Conservation (phyloP, 2,888 invertebrate genomes). For the Saturnia pavonia region DNA sequence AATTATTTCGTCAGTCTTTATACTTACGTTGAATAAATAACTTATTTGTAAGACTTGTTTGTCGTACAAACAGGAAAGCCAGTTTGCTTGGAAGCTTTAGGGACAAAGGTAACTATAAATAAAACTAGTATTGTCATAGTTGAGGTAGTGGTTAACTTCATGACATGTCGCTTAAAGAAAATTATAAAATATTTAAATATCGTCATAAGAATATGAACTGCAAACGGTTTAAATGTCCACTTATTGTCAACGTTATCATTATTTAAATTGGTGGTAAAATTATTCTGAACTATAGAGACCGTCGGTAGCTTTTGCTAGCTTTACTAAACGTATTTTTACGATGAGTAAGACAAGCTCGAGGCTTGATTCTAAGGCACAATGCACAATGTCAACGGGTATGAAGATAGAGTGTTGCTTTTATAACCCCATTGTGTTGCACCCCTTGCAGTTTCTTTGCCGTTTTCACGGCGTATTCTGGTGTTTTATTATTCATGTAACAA, state of each 20-base stretch:
- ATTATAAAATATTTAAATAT: background rate
- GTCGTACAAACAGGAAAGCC: background rate
- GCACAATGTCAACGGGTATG: constrained; percentile 76
- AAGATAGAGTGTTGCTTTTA: constrained; percentile 78
- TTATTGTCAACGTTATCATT: constrained; percentile 4
- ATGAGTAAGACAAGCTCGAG: constrained; percentile 24
- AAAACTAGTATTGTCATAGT: background rate
- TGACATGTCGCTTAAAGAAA: background rate
- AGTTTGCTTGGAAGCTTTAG: background rate
- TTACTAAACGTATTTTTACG: constrained; percentile 9
- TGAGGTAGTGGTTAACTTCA: background rate
- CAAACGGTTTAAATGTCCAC: constrained; percentile 3
- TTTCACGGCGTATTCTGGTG: constrained; percentile 68
- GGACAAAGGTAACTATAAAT: background rate
- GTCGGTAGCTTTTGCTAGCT: constrained; percentile 9
- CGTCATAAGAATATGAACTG: background rate
- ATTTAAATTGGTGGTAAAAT: constrained; percentile 13
- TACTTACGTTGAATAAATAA: background rate
- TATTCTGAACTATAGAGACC: constrained; percentile 8
- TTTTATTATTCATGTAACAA: constrained; percentile 78
- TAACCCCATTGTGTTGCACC: constrained; percentile 73
- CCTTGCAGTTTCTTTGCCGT: constrained; percentile 68
- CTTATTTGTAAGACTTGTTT: background rate
- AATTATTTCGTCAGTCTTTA: background rate
- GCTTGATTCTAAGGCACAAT: constrained; percentile 64